phyloP scores from a whole-genome alignment of 2,113 vertebrate genomes.

The Leuciscus idus region DNA sequence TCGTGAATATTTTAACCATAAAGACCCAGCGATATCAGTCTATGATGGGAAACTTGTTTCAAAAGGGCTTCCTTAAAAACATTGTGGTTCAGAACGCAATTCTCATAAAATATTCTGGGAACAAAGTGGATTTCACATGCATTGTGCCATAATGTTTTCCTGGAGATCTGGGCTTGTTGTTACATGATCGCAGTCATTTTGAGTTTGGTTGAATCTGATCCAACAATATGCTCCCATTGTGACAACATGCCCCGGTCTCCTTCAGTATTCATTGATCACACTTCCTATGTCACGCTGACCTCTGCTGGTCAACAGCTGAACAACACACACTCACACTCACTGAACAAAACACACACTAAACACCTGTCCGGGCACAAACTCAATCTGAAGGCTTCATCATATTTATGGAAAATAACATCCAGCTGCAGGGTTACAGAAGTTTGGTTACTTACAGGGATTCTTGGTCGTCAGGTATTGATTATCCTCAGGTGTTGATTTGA shows the following conservation, averaged over 20 bases:
- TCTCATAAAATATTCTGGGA: not conserved
- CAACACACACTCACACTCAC: not conserved
- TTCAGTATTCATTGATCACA: not conserved
- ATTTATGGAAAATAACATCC: not conserved
- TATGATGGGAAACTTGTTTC: not conserved
- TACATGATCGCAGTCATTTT: not conserved
- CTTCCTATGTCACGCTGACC: not conserved
- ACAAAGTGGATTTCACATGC: not conserved
- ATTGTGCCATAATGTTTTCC: not conserved
- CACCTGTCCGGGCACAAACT: not conserved
- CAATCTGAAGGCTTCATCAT: not conserved
- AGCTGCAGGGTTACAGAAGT: not conserved
- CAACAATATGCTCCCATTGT: not conserved
- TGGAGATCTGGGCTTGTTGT: not conserved
- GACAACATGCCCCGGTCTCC: slow-evolving; percentile 7
- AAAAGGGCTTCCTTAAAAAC: not conserved
- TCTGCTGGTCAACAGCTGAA: slow-evolving; percentile 3
- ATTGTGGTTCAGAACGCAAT: not conserved
- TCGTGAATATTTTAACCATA: not conserved
- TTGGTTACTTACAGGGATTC: not conserved
- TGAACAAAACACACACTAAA: too few species aligned
- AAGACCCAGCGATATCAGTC: not conserved
- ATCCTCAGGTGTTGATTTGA: not conserved
- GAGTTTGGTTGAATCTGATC: not conserved
- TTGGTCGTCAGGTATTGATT: not conserved